Conservation (phyloP, 2,888 invertebrate genomes). For the Dascillus cervinus region DNA sequence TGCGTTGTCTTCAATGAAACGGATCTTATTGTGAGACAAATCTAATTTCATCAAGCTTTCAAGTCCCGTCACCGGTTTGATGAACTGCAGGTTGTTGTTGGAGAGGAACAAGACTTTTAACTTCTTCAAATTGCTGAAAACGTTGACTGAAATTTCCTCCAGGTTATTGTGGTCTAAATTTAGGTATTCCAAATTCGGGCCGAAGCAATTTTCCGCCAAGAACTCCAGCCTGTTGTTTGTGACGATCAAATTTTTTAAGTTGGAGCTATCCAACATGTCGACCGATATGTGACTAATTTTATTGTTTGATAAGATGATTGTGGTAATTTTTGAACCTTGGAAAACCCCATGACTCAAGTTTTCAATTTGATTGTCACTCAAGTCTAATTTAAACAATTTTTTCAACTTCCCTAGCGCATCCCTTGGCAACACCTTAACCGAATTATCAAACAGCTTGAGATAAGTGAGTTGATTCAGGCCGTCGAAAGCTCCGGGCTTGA, state of each 20-base stretch:
- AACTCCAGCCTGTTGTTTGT: constrained; percentile 9
- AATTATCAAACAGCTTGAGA: constrained; percentile 13
- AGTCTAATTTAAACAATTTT: constrained; percentile 11
- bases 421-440: constrained; percentile 8
- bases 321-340: constrained; percentile 6
- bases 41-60: constrained; percentile 12
- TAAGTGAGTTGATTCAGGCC: constrained; percentile 11
- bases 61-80: constrained; percentile 6
- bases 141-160: constrained; percentile 5
- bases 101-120: constrained; percentile 14
- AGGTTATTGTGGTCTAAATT: constrained; percentile 13
- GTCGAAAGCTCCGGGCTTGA: constrained; percentile 10
- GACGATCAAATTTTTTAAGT: constrained; percentile 9
- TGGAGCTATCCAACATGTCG: constrained; percentile 4
- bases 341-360: constrained; percentile 11
- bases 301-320: constrained; percentile 12
- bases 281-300: constrained; percentile 12
- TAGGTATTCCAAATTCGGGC: constrained; percentile 12
- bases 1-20: constrained; percentile 5
- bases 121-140: constrained; percentile 9
- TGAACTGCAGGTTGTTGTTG: constrained; percentile 9
- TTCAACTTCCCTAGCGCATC: constrained; percentile 11
- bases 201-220: constrained; percentile 10
- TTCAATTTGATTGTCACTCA: constrained; percentile 12
- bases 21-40: constrained; percentile 13